Evolutionary conservation across 2,888 invertebrate species (phyloP).

Genomic region (Pseudoips prasinana): DNA sequence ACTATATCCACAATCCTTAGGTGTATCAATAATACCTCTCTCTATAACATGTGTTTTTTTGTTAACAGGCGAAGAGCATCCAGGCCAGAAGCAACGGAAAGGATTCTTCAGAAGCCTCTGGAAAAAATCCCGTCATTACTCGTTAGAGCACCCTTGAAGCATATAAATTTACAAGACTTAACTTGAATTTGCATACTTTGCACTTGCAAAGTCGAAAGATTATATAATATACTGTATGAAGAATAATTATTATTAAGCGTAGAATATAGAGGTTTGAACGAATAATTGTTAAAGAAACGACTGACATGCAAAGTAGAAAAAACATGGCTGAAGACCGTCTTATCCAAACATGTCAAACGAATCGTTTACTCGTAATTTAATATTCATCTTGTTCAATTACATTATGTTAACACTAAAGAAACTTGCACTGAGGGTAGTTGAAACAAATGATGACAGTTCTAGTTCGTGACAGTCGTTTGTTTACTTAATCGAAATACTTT

Average conservation of each 20-base stretch:
- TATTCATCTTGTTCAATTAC: constrained; percentile 17
- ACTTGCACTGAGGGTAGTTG: background rate
- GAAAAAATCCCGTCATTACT: constrained; percentile 94
- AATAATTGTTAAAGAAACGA: constrained; percentile 15
- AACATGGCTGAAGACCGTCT: background rate
- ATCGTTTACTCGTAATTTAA: constrained; percentile 1
- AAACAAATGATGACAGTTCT: no score
- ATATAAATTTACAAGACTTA: constrained; percentile 19
- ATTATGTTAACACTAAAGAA: constrained; percentile 5
- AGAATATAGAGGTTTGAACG: constrained; percentile 11
- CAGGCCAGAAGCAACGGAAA: constrained; percentile 89
- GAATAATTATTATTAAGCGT: constrained; percentile 8
- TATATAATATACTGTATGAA: constrained; percentile 11
- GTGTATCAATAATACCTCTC: no score
- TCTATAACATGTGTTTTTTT: constrained; percentile 31
- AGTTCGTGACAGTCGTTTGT: background rate
- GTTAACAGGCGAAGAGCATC: constrained; percentile 84
- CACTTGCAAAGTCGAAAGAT: constrained; percentile 11
- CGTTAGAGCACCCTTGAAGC: constrained; percentile 91
- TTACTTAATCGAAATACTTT: no score
- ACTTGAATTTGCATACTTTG: constrained; percentile 9
- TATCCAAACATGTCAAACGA: background rate
- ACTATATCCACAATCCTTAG: no score
- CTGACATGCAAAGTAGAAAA: background rate
- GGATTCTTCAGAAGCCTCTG: constrained; percentile 94